phyloP scores from a whole-genome alignment of 2,797 vertebrate species.

The Podargus strigoides region DNA sequence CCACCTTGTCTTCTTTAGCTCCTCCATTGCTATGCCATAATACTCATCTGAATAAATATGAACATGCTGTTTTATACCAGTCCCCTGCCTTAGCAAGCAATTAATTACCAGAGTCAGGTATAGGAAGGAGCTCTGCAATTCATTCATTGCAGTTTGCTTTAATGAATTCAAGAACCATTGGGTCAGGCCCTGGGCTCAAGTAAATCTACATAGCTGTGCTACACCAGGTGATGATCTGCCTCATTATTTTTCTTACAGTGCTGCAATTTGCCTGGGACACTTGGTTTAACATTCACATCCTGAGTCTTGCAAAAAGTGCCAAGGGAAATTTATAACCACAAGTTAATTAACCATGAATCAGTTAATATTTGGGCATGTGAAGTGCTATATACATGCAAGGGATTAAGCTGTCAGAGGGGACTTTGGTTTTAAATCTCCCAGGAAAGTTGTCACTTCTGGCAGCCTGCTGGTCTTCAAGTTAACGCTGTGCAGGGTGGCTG shows the following conservation, averaged over 20 bases:
- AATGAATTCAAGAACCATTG: constrained; percentile 16
- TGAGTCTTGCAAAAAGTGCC: constrained; percentile 29
- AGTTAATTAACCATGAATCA: constrained; percentile 63
- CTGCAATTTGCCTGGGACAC: constrained; percentile 35
- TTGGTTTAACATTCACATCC: constrained; percentile 34
- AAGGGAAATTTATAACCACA: constrained; percentile 42
- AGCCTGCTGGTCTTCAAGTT: constrained; percentile 4
- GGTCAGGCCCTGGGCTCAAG: not conserved
- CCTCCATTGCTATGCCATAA: not conserved
- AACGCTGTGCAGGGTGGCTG: not conserved
- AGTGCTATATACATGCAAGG: constrained; percentile 49
- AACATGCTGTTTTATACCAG: not conserved
- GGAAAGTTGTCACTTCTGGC: constrained; percentile 38
- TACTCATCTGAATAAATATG: not conserved
- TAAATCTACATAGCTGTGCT: not conserved
- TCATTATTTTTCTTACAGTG: constrained; percentile 34
- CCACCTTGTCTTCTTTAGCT: not conserved
- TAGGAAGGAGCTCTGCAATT: constrained; percentile 2
- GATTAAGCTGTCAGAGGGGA: constrained; percentile 54
- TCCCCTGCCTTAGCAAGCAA: not conserved
- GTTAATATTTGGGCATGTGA: constrained; percentile 54
- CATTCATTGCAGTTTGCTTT: constrained; percentile 19
- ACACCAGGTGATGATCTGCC: constrained; percentile 42
- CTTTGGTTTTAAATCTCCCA: constrained; percentile 21
- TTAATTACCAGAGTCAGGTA: not conserved